A percentile compares a stretch with the other conserved stretches of the same genome.
Conservation (phyloP, 2,113 vertebrate genomes). For the Rhinoptilus africanus region DNA sequence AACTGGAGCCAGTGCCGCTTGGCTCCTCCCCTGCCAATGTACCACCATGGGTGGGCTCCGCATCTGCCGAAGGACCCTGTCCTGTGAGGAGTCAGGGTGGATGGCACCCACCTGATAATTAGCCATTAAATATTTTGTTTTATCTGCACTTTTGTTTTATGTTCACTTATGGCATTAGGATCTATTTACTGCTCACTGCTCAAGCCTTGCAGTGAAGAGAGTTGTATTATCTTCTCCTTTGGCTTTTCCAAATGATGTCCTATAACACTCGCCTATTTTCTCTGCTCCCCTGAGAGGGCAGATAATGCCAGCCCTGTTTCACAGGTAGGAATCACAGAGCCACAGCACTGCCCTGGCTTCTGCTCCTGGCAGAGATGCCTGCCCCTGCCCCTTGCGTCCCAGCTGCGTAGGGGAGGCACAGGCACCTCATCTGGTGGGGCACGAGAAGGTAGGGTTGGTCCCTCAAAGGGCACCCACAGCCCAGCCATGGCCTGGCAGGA, state of each 20-base stretch:
- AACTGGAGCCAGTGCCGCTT: not conserved
- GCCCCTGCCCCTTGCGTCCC: not conserved
- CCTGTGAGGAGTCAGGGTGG: not conserved
- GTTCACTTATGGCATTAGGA: not conserved
- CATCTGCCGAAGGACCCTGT: not conserved
- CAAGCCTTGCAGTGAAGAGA: not conserved
- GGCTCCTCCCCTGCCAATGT: no score
- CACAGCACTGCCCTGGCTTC: not conserved
- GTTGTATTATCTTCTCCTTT: not conserved
- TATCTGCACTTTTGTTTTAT: no score
- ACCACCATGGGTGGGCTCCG: fast-evolving
- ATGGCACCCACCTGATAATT: not conserved
- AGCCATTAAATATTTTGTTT: not conserved
- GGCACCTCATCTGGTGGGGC: not conserved
- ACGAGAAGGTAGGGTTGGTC: not conserved
- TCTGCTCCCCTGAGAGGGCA: not conserved
- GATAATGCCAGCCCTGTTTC: not conserved
- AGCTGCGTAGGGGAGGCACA: not conserved
- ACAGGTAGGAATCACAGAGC: not conserved
- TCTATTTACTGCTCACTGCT: not conserved
- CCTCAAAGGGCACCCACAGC: not conserved
- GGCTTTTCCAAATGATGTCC: not conserved
- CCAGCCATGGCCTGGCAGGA: not conserved
- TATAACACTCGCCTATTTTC: not conserved
- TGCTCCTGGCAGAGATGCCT: no score